Evolutionary conservation across 2,888 invertebrate species (phyloP), one percentile per base, ranked within the genome.

Genomic region (Timandra comae): DNA sequence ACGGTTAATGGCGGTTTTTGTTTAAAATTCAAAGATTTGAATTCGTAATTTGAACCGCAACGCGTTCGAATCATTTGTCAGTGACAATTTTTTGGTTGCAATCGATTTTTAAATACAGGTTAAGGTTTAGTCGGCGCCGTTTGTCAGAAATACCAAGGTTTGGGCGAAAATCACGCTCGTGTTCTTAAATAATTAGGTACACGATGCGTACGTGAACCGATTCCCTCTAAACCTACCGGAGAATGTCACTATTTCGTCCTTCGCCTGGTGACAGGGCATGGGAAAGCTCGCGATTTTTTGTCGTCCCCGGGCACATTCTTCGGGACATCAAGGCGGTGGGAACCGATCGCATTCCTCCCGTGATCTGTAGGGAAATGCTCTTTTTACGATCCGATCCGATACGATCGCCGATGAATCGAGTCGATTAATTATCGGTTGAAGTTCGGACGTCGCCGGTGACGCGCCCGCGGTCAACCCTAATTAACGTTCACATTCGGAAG

Each of bases 71-170:
- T 82, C 85, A 85, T 85, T 85, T 82, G 85, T 85, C 84, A 84
- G 81, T 85, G 85, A 85, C 85, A 84, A 81, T 84, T 82, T 81
- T 81, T 85, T 81, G 73, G 78, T 67, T 75, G 73, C 82, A 80
- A 85, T 85, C 85, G 85, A 84, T 84, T 85, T 85, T 85, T 84
- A 85, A 84, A 84, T 81, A 81, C 81, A 73, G 80, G 79, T 77
- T 79, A 69, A 62, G 58, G 56, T 54, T 72, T 73, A 24, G 39
- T 37, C 40, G 44, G 49, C 37, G 38, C 41, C 48, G 45, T 46
- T 51, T 41, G 46, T 35, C 38, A 39, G 46, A 37, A 38, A 50
- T 55, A 64, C 29, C 34, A 35, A 35, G 41, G 29, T 28, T 45
- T 19, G 22, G 20, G 28, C 16, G 27, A 35, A 39, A 22, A 22